Base-by-base conservation (phyloP, 2,888 invertebrate genomes). In the Monoplex corrugatus region DNA sequence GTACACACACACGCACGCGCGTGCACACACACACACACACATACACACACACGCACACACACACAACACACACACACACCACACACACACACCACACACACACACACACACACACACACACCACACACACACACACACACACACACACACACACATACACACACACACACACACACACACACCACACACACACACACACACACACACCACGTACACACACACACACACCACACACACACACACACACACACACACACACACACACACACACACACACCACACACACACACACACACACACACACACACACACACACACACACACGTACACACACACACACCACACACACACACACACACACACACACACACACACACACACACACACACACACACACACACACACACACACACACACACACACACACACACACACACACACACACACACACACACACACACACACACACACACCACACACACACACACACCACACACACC, bases 261-360 rank as follows among this genome's bases (percentile, higher is more conserved):
- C 75, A 75, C 75, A 75, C 75, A 75, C 75, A 38, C 75, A 75
- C 75, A 75, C 75, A 75, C 10, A 35, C 35, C 75, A 75, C 38
- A 75, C 75, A 75, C 75, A 38, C 75, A 38, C 75, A 75, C 75
- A 32, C 32, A 19, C 35, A 72, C 35, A 72, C 72, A 72, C 72
- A 35, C 72, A 72, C 35, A 72, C 35, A 13, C 50, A 13, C 50
- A 13, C 50, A 13, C 50, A 13, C 50, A 13, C 63, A 63, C 63
- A 63, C 63, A 63, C 28, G 28, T n/a, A 63, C 63, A 13, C 63
- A 72, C 35, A 35, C 35, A 72, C 72, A n/a, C 72, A 8, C 72
- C 35, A 72, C 72, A 35, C 72, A 75, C 38, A 16, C 75, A 75
- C 75, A 38, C 75, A 35, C 72, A 0, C 35, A 6, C 72, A 3